Evolutionary conservation across 2,888 invertebrate genomes (phyloP), one percentile per base, ranked within the genome.

Genomic region (Sinopyrophorus schimmeli): DNA sequence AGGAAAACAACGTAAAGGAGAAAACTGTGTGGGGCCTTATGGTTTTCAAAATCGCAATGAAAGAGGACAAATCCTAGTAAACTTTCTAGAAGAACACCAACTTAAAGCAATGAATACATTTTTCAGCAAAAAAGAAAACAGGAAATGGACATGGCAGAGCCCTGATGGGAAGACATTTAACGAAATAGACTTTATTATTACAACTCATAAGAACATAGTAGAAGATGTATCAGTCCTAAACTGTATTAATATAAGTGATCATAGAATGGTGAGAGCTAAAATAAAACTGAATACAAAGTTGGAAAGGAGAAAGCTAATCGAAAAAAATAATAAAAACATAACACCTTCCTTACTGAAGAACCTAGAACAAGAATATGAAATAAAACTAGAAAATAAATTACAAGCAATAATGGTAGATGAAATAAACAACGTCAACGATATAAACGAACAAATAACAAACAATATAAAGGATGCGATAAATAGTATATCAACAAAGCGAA

Each of bases 131-230:
- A n/a, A 26, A 10, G 26, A 12, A 9, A 26, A 26, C 9, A 3
- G 26, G 10, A n/a, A 26, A 26, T 26, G 26, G 5, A 26, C 10
- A n/a, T 26, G 10, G n/a, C 24, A 24, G 24, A 24, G 24, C 24
- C 24, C 5, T 24, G n/a, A 24, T 24, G 24, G 24, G n/a, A 26
- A 26, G n/a, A 26, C 26, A 26, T 5, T 21, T 26, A 26, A 26
- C 26, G 26, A 26, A 26, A 26, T 26, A 26, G 26, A 26, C n/a
- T 26, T 26, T n/a, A 26, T 26, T n/a, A 26, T 26, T 26, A n/a
- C 26, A 26, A 26, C 26, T 7, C 26, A 26, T n/a, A 26, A 26
- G 26, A 26, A 26, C 11, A n/a, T n/a, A n/a, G n/a, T n/a, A n/a
- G n/a, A n/a, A n/a, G n/a, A n/a, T n/a, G n/a, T n/a, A n/a, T n/a